Percentiles rank a stretch among this genome's conserved stretches.
Conservation (phyloP, 23 tunicate genomes). For the Diplosoma virens region DNA sequence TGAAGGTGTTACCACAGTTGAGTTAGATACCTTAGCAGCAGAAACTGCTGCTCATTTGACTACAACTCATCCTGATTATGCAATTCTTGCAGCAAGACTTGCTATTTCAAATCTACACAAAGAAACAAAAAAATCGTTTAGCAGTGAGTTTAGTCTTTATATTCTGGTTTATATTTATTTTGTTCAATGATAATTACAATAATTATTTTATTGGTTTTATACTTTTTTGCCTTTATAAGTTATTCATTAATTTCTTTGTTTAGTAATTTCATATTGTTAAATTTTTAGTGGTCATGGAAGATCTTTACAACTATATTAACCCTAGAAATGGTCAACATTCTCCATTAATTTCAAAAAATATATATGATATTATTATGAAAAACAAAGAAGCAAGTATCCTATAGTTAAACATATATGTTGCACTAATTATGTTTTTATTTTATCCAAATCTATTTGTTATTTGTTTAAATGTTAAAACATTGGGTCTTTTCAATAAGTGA, state of each 20-base stretch:
- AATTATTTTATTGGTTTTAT: too few species aligned
- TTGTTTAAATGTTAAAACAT: too few species aligned
- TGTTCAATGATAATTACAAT: too few species aligned
- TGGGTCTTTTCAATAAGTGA: too few species aligned
- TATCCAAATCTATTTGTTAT: too few species aligned
- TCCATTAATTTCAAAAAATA: slow-evolving; percentile 75
- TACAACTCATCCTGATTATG: slow-evolving; percentile 99
- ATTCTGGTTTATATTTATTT: too few species aligned
- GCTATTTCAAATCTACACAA: slow-evolving; percentile 98
- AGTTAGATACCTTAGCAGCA: slow-evolving; percentile 93
- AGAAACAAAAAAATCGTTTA: slow-evolving; percentile 92
- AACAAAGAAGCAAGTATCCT: slow-evolving; percentile 65
- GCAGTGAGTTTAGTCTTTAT: too few species aligned
- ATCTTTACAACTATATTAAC: slow-evolving; percentile 69
- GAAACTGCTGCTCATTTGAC: slow-evolving; percentile 99
- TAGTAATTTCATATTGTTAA: neutral
- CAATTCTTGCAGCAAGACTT: slow-evolving; percentile 97
- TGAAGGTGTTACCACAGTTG: slow-evolving; percentile 96
- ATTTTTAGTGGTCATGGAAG: slow-evolving; percentile 84
- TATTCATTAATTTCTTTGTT: neutral
- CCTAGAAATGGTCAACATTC: slow-evolving; percentile 82
- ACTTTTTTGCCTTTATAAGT: neutral
- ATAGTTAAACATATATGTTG: too few species aligned
- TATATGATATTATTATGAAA: slow-evolving; percentile 72
- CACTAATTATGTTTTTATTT: too few species aligned